phyloP scores from a whole-genome alignment of 2,797 vertebrate species.

The Megalops cyprinoides region DNA sequence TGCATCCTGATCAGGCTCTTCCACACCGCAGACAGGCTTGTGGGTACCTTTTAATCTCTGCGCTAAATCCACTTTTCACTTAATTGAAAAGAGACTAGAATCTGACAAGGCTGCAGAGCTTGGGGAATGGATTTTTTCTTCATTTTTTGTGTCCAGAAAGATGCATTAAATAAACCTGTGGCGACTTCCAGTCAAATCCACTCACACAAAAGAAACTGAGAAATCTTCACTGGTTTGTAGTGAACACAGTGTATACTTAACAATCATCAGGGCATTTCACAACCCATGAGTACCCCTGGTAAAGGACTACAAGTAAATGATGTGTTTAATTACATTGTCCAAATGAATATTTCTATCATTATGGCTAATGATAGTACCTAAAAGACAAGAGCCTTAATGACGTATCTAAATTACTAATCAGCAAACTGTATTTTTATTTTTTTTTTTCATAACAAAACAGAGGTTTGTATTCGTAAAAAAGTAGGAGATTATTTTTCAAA shows the following conservation, averaged over 20 bases:
- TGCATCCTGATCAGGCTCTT: not conserved
- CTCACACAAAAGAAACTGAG: not conserved
- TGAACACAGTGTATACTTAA: too few relatives aligned
- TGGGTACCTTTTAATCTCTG: not conserved
- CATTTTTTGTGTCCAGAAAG: not conserved
- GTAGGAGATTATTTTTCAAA: too few relatives aligned
- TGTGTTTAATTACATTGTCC: not conserved
- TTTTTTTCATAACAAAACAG: too few relatives aligned
- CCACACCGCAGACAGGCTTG: not conserved
- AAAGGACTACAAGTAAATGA: too few relatives aligned
- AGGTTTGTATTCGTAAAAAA: too few relatives aligned
- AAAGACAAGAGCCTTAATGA: too few relatives aligned
- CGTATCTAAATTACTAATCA: too few relatives aligned
- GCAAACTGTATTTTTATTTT: too few relatives aligned
- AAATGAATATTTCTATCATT: not conserved
- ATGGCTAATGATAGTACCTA: too few relatives aligned
- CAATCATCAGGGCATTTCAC: too few relatives aligned
- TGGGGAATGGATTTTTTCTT: not conserved
- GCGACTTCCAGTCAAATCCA: not conserved
- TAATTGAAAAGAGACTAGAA: not conserved
- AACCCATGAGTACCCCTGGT: too few relatives aligned
- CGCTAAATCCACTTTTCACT: slow-evolving; percentile 1
- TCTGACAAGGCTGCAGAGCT: not conserved
- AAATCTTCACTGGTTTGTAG: too few relatives aligned
- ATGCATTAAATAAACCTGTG: not conserved